Percentiles rank a stretch among this genome's conserved stretches.
Evolutionary conservation across 2,888 invertebrate genomes (phyloP).

Genomic region (Cheilosia vernalis): DNA sequence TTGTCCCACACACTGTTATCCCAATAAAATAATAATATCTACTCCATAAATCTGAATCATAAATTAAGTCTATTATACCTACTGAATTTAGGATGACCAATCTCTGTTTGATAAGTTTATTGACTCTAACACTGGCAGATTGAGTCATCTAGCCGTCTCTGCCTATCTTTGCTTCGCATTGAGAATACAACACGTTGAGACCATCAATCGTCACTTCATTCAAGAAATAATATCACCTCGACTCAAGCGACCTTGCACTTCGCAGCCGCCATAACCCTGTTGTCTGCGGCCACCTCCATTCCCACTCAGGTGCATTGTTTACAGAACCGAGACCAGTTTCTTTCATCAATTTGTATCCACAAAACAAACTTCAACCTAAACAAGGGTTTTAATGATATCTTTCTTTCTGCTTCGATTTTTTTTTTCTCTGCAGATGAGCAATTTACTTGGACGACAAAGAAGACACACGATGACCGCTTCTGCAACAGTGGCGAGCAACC

Average conservation of each 20-base stretch:
- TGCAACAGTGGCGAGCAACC: conserved; percentile 40
- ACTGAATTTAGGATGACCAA: conserved; percentile 22
- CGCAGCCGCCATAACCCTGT: conserved; percentile 26
- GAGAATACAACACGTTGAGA: background rate
- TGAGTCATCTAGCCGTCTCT: conserved; percentile 38
- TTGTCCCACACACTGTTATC: conserved; percentile 18
- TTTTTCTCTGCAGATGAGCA: conserved; percentile 44
- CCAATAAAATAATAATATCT: background rate
- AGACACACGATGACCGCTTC: conserved; percentile 32
- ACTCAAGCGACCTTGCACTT: conserved; percentile 64
- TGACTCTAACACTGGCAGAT: conserved; percentile 29
- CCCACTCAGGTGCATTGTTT: conserved; percentile 43
- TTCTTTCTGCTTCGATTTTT: conserved; percentile 40
- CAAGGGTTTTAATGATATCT: conserved; percentile 54
- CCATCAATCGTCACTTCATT: conserved; percentile 56
- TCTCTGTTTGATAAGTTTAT: conserved; percentile 49
- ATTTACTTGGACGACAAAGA: conserved; percentile 24
- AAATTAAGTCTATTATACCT: conserved; percentile 4
- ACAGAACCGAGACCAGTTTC: conserved; percentile 46
- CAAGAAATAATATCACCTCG: conserved; percentile 34
- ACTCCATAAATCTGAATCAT: conserved; percentile 3
- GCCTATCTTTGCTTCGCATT: background rate
- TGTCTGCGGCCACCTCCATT: conserved; percentile 9
- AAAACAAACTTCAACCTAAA: conserved; percentile 40
- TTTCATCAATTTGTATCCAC: conserved; percentile 7